Base-by-base conservation (phyloP, 2,113 vertebrate genomes). In the Cinclus mexicanus region DNA sequence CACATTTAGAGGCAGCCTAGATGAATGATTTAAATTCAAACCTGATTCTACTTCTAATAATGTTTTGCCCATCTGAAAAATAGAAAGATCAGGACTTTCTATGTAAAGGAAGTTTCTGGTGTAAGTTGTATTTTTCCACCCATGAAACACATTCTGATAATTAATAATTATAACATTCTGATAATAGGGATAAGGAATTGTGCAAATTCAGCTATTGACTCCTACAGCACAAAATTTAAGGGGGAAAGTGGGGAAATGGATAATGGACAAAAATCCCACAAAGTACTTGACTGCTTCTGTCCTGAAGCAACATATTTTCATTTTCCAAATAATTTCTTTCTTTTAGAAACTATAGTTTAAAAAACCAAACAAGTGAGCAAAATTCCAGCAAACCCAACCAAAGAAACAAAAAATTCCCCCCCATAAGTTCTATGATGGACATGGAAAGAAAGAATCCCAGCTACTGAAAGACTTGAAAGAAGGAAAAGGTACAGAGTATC, bases 381-480 rank as follows among this genome's bases (percentile, higher is more conserved):
- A 71, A 22, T 3, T 8, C 13, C 2, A 29, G 42, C 42, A 72
- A 50, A 18, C 1, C 2, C 9, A 41, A 31, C 1, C 2, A 29
- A 84, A 64, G 19, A 31, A 91, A 65, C 6, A 47, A n/a, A 6
- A 41, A 78, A 59, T 7, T 31, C 17, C 7, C 1, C 4, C 13
- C 21, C 12, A 15, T 17, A 47, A 35, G 9, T 44, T 79, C 33
- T 59, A 4, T 12, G 1, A 14, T 68, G 21, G 14, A 3, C 19
- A 37, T 5, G 15, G 12, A 83, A 22, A 89, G 12, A 83, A 85
- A 68, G 24, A 50, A 39, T 67, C 23, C 4, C 25, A 52, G 10
- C 52, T 69, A n/a, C 0, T 49, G 21, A 61, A 82, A 82, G 37
- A 56, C 5, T 2, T 7, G 19, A 53, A 86, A 68, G 23, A 79